Evolutionary conservation across 2,113 vertebrate genomes (phyloP), one percentile per base, ranked within the genome.

Genomic region (Amphiprion percula): DNA sequence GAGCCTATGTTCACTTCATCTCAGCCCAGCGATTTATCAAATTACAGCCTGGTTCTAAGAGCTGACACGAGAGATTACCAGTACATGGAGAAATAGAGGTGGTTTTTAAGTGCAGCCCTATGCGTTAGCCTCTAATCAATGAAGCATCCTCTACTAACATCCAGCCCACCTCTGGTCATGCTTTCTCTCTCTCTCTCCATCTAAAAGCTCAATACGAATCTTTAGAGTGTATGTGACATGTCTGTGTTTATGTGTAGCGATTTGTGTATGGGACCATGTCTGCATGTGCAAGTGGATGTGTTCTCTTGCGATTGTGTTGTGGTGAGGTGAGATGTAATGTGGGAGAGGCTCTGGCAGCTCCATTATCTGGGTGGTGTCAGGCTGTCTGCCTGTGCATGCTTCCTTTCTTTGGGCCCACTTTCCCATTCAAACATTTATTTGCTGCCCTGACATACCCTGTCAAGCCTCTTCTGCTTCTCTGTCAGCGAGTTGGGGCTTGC

Each of bases 301-400:
- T 83, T 80, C 75, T 58, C 69, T 61, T 75, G 67, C 63, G 74
- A 81, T 79, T 80, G 74, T 77, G 79, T 89, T 93, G 83, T 66
- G 80, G 53, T 63, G 82, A 84, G 83, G 80, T 80, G 86, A 84
- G 78, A 59, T 84, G 80, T 79, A 70, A 74, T 70, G 82, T 67
- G 11, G 82, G 80, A 86, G 79, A 79, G 67, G 70, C 77, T 80
- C 69, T 92, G 90, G 91, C 90, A 91, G 89, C 73, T 93, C 89
- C 85, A 93, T 93, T 93, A 92, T 90, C 86, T 84, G 68, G 83
- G 75, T 67, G 89, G 87, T 92, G 91, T 91, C 88, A 90, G 83
- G 75, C 72, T 90, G 88, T 91, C 90, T 79, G 75, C 69, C 77
- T 63, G 85, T 80, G 44, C 84, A 73, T 26, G 47, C 66, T 83